These are phyloP conservation scores for Mergus octosetaceus DNA, from an alignment of 2,797 vertebrate species.

Conservation along the genomic window DNA sequence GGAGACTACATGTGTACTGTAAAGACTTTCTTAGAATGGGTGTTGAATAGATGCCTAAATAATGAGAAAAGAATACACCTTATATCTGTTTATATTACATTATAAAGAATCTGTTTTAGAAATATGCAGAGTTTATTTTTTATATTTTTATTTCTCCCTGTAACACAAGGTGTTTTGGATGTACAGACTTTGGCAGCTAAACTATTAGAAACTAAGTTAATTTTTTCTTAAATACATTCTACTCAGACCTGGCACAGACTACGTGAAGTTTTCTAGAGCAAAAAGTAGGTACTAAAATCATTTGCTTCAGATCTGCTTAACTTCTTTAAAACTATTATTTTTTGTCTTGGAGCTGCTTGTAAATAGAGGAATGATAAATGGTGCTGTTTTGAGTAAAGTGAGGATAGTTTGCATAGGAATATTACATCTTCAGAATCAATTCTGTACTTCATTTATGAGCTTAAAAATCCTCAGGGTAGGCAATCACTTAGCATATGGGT, in stretches of 20 bases:
- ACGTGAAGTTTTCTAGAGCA: background rate
- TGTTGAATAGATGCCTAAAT: background rate
- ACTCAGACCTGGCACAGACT: background rate
- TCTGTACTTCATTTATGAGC: background rate
- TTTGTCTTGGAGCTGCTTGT: background rate
- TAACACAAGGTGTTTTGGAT: background rate
- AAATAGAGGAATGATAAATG: background rate
- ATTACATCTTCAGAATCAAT: background rate
- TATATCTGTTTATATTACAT: background rate
- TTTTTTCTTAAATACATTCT: background rate
- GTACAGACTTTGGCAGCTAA: background rate
- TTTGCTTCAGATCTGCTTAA: background rate
- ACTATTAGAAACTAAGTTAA: background rate
- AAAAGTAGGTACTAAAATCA: background rate
- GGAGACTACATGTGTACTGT: background rate
- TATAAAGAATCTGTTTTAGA: background rate
- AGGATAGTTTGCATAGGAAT: background rate
- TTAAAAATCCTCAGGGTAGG: slow-evolving; percentile 9
- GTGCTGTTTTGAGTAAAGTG: background rate
- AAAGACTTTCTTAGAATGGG: background rate
- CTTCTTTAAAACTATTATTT: background rate
- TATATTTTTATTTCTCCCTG: background rate
- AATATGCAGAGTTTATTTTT: background rate
- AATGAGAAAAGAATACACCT: background rate
- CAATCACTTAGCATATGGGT: background rate